Conservation (phyloP, 2,113 vertebrate species). For the Leptobrachium ailaonicum region DNA sequence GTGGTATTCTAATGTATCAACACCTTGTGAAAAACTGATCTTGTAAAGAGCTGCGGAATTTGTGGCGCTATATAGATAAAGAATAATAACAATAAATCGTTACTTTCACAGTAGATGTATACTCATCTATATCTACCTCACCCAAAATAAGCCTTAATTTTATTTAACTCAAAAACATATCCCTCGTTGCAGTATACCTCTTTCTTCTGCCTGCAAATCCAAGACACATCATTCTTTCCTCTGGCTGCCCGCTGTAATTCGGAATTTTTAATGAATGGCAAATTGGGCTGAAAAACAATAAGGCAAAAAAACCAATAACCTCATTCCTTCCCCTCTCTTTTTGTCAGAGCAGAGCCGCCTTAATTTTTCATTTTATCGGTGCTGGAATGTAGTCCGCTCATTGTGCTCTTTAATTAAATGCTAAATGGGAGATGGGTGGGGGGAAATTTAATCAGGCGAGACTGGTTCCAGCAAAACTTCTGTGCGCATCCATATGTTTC, state of each 20-base stretch:
- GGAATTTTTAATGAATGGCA: neutral
- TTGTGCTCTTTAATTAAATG: constrained; percentile 50
- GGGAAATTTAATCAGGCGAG: constrained; percentile 48
- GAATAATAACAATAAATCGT: no score
- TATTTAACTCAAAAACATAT: no score
- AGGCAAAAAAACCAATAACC: neutral
- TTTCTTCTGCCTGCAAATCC: no score
- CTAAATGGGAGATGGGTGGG: constrained; percentile 31
- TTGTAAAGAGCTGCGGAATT: no score
- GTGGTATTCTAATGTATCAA: no score
- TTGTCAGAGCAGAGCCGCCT: constrained; percentile 15
- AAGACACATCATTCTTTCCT: no score
- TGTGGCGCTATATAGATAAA: no score
- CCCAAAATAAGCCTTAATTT: no score
- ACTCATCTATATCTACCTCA: no score
- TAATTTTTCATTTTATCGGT: constrained; percentile 38
- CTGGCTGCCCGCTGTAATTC: neutral
- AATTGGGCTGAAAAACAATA: neutral
- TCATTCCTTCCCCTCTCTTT: constrained; percentile 20
- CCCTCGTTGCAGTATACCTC: no score
- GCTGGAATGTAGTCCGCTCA: constrained; percentile 20
- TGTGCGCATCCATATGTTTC: constrained; percentile 31
- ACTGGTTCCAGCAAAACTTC: constrained; percentile 41
- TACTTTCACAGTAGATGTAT: no score
- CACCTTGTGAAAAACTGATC: no score